Evolutionary conservation across 2,797 vertebrate genomes (phyloP), one percentile per base, ranked within the genome.

Genomic region (Molothrus ater): DNA sequence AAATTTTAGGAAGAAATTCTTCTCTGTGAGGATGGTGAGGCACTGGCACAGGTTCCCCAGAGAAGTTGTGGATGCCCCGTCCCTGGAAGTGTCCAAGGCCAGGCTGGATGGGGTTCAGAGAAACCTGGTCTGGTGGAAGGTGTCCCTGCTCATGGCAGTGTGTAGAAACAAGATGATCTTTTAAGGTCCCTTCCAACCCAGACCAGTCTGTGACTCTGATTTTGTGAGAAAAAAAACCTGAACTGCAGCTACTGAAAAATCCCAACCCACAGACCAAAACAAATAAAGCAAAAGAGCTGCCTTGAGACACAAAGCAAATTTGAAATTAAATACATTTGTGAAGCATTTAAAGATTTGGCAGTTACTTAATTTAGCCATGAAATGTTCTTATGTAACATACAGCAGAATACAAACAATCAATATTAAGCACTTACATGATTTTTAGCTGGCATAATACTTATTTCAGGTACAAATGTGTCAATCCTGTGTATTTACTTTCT

Each of bases 301-400:
- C 24, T 88, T 80, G 63, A 57, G 81, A 93, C 64, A 80, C 45
- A 70, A 93, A 88, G 45, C 10, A 80, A 22, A 73, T 83, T 74
- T 74, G n/a, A 95, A 91, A 94, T 69, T 66, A 64, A 94, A 93
- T 79, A 11, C 24, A 51, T 87, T 78, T 96, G 56, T 94, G 34
- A 51, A 69, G 48, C 36, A 29, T 54, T 36, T 75, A 76, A 65
- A 72, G 36, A 31, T 56, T 73, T 79, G 40, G 25, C 21, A 73
- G 31, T 66, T 83, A 48, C 32, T 65, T 91, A 79, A 83, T 96
- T 95, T 76, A 96, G 53, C n/a, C 83, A 24, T 64, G 11, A 86
- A 88, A 92, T 66, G 19, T 73, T 78, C 38, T 92, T 45, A 9
- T 17, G 20, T 47, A 50, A 48, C 18, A 36, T 56, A 25, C 19